Evolutionary conservation across 2,888 invertebrate genomes (phyloP).

Genomic region (Leucozona laternaria): DNA sequence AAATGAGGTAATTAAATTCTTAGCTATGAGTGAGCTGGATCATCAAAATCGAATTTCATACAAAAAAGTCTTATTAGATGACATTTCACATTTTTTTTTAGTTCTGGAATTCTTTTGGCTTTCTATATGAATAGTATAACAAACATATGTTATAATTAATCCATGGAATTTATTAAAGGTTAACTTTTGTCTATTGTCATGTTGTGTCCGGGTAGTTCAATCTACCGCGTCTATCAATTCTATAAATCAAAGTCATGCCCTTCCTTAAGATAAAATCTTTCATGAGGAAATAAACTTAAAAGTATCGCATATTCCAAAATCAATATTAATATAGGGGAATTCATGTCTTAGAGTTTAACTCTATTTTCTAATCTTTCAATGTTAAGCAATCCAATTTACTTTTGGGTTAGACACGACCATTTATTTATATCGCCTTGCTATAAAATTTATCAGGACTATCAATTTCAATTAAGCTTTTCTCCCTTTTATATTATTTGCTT

Average conservation of each 20-base stretch:
- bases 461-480: conserved; percentile 35
- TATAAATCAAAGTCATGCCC: neutral
- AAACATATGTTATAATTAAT: too few species aligned
- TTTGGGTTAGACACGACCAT: conserved; percentile 13
- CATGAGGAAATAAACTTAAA: neutral
- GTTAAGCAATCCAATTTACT: conserved; percentile 21
- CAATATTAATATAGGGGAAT: neutral
- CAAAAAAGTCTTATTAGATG: too few species aligned
- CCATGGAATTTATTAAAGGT: too few species aligned
- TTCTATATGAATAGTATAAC: too few species aligned
- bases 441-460: conserved; percentile 35
- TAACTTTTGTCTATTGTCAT: too few species aligned
- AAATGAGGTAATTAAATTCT: too few species aligned
- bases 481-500: neutral
- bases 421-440: neutral
- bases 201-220: too few species aligned
- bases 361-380: conserved; percentile 10
- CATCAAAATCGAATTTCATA: too few species aligned
- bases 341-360: neutral
- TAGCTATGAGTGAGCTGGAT: too few species aligned
- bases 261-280: neutral
- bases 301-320: neutral
- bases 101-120: too few species aligned
- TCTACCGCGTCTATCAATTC: too few species aligned
- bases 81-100: too few species aligned